Evolutionary conservation across 1,140 invertebrate species (phyloP).

Genomic region (Hylyphantes graminicola): DNA sequence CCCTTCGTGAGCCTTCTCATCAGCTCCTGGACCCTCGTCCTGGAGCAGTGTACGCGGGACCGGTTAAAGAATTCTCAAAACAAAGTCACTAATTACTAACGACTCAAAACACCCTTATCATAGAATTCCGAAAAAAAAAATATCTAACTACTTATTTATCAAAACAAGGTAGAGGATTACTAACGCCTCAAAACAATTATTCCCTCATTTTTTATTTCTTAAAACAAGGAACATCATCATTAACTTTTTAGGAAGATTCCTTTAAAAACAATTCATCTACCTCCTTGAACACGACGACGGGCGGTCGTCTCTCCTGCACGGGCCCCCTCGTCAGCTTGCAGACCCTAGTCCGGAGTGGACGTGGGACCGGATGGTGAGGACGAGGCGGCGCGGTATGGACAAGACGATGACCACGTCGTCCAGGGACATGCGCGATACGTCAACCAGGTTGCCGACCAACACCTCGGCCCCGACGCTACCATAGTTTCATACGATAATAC

Average conservation of each 20-base stretch:
- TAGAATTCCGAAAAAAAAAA: too few species aligned
- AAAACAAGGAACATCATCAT: too few species aligned
- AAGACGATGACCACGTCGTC: constrained; percentile 99
- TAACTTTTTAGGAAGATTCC: too few species aligned
- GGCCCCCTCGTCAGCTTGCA: constrained; percentile 28
- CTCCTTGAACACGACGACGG: constrained; percentile 56
- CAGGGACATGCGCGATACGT: constrained; percentile 96
- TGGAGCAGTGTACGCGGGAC: constrained; percentile 68
- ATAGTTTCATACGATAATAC: too few species aligned
- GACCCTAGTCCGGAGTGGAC: constrained; percentile 13
- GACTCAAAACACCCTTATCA: too few species aligned
- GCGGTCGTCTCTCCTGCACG: constrained; percentile 10
- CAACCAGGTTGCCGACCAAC: constrained; percentile 95
- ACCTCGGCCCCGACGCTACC: constrained; percentile 96
- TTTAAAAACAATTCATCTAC: neutral
- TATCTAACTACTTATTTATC: too few species aligned
- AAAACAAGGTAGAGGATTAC: too few species aligned
- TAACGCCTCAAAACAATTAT: too few species aligned
- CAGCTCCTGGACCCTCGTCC: constrained; percentile 4
- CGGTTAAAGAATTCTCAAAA: too few species aligned
- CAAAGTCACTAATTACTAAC: too few species aligned
- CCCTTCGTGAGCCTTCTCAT: constrained; percentile 18
- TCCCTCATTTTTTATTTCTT: too few species aligned
- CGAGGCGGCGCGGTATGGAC: constrained; percentile 95
- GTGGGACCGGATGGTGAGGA: constrained; percentile 86